A percentile compares a stretch with the other conserved stretches of the same genome.
phyloP scores from a whole-genome alignment of 2,113 vertebrate genomes.

The Tenrec ecaudatus region DNA sequence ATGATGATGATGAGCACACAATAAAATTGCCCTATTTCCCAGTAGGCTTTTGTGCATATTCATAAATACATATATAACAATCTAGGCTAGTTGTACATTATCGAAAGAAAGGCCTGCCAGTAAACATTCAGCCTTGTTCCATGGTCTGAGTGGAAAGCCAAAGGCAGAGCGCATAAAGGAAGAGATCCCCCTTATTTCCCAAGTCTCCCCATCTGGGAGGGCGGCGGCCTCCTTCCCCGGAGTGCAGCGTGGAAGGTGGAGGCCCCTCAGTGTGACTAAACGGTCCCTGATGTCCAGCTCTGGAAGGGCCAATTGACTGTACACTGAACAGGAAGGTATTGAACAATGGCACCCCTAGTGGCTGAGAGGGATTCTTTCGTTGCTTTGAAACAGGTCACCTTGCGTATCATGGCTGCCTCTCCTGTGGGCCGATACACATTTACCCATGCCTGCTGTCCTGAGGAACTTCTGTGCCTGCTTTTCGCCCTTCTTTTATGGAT shows the following conservation, averaged over 20 bases:
- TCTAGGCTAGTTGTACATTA: background rate
- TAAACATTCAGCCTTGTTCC: background rate
- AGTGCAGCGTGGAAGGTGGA: background rate
- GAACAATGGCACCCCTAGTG: background rate
- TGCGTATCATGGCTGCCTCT: background rate
- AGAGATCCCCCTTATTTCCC: background rate
- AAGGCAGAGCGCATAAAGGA: background rate
- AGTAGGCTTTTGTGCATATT: background rate
- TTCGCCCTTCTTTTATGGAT: background rate
- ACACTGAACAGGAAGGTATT: background rate
- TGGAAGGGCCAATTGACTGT: background rate
- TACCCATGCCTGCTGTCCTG: background rate
- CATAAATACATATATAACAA: no score
- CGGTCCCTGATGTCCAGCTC: no score
- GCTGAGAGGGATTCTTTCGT: no score
- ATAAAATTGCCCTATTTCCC: background rate
- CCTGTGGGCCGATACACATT: background rate
- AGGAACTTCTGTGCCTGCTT: background rate
- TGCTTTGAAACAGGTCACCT: background rate
- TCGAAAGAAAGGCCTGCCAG: slow-evolving; percentile 14
- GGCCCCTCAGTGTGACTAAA: background rate
- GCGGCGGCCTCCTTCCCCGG: rapidly evolving
- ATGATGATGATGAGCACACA: background rate
- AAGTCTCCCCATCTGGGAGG: background rate
- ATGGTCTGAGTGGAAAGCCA: background rate